These are phyloP conservation scores for Eristalinus aeneus DNA, from an alignment of 2,888 invertebrate genomes.

Conservation along the genomic window DNA sequence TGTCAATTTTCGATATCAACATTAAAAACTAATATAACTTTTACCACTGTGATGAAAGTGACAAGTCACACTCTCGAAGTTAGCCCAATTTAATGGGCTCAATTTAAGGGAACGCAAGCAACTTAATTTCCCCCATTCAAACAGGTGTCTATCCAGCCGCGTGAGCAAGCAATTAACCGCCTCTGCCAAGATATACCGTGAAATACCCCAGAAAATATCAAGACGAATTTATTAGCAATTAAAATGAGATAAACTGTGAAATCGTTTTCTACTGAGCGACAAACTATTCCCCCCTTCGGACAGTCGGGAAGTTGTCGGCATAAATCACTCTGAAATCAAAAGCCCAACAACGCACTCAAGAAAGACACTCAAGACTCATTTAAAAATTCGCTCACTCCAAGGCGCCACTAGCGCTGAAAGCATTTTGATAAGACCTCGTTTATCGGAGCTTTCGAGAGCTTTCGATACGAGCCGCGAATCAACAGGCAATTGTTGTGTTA, in stretches of 20 bases:
- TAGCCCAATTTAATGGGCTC: neutral
- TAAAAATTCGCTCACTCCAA: neutral
- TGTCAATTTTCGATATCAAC: too few species aligned
- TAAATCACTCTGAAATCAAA: neutral
- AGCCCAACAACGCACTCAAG: too few species aligned
- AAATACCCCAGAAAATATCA: neutral
- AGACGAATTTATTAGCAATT: neutral
- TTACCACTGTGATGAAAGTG: neutral
- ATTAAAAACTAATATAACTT: too few species aligned
- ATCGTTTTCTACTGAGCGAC: neutral
- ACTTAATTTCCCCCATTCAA: neutral
- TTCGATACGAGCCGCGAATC: conserved; percentile 27
- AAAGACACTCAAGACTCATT: neutral
- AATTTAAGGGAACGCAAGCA: neutral
- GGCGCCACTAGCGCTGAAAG: neutral
- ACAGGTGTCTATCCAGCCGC: neutral
- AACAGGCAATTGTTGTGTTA: conserved; percentile 13
- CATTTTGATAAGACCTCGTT: neutral
- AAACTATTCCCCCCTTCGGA: neutral
- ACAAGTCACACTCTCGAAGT: neutral
- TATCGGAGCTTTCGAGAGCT: conserved; percentile 5
- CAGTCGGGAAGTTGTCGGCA: neutral
- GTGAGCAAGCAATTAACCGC: neutral
- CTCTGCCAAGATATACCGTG: neutral
- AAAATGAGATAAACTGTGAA: neutral